phyloP scores from a whole-genome alignment of 2,888 invertebrate species.

The Tachina lurida region DNA sequence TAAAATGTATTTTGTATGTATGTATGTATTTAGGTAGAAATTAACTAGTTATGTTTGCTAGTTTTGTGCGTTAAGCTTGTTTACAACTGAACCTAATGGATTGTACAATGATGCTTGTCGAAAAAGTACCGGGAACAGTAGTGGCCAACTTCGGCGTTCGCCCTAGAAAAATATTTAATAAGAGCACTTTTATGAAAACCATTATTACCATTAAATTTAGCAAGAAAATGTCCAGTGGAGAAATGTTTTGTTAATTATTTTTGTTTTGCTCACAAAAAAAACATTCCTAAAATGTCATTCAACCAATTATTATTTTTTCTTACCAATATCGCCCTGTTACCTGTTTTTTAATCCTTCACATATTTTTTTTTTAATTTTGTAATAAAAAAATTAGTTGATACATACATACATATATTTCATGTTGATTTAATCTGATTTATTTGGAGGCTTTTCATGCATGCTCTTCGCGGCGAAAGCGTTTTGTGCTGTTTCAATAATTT shows the following conservation, averaged over 20 bases:
- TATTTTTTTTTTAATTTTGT: neutral
- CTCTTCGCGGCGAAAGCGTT: constrained; percentile 20
- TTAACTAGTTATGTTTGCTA: neutral
- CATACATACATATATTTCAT: constrained; percentile 2
- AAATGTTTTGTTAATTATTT: neutral
- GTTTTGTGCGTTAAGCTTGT: no score
- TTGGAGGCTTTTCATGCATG: constrained; percentile 44
- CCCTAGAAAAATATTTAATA: no score
- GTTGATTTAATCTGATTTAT: constrained; percentile 59
- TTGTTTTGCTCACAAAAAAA: neutral
- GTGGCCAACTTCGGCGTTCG: no score
- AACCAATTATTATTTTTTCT: neutral
- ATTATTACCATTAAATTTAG: no score
- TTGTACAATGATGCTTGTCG: no score
- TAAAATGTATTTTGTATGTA: neutral
- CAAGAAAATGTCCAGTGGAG: neutral
- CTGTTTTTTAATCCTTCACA: neutral
- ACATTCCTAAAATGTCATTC: neutral
- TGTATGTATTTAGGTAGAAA: neutral
- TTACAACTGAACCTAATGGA: no score
- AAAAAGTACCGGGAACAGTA: no score
- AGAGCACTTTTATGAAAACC: no score
- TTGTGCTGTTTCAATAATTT: constrained; percentile 24
- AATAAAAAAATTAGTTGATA: constrained; percentile 18
- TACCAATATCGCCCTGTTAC: neutral